Evolutionary conservation across 2,888 invertebrate species (phyloP).

Genomic region (Nasonia oneida): DNA sequence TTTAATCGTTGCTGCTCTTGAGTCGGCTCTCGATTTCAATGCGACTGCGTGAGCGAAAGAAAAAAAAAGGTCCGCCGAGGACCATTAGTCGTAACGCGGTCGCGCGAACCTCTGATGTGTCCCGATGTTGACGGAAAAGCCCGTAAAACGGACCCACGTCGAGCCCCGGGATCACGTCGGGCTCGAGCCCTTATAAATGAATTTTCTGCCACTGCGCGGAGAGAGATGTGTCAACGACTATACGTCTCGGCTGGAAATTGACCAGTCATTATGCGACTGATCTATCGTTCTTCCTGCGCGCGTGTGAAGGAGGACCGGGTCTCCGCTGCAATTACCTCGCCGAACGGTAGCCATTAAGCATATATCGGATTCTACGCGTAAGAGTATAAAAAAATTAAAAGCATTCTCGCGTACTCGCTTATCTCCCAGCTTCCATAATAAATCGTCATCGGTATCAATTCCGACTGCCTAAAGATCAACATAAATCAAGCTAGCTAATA

Average conservation of each 20-base stretch:
- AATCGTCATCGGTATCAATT: constrained; percentile 45
- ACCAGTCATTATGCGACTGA: constrained; percentile 70
- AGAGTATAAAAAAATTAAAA: constrained; percentile 45
- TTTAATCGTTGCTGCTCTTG: constrained; percentile 60
- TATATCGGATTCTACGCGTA: background rate
- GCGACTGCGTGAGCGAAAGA: constrained; percentile 3
- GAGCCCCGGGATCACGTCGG: constrained; percentile 57
- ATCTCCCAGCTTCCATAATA: constrained; percentile 32
- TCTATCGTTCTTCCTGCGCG: constrained; percentile 23
- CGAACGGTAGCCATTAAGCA: background rate
- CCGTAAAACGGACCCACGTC: constrained; percentile 74
- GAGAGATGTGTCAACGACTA: constrained; percentile 70
- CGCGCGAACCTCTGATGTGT: constrained; percentile 69
- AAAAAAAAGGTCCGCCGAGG: constrained; percentile 61
- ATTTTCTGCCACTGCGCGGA: constrained; percentile 69
- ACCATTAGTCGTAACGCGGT: constrained; percentile 69
- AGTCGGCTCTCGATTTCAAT: constrained; percentile 61
- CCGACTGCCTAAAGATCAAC: constrained; percentile 21
- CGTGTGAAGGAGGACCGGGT: background rate
- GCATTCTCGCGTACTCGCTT: constrained; percentile 48
- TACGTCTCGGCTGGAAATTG: constrained; percentile 75
- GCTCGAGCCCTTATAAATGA: constrained; percentile 73
- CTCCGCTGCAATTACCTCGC: constrained; percentile 18
- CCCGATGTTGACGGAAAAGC: constrained; percentile 76
- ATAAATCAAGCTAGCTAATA: constrained; percentile 51